Evolutionary conservation across 2,113 vertebrate genomes (phyloP).

Genomic region (Oreocharis arfaki): DNA sequence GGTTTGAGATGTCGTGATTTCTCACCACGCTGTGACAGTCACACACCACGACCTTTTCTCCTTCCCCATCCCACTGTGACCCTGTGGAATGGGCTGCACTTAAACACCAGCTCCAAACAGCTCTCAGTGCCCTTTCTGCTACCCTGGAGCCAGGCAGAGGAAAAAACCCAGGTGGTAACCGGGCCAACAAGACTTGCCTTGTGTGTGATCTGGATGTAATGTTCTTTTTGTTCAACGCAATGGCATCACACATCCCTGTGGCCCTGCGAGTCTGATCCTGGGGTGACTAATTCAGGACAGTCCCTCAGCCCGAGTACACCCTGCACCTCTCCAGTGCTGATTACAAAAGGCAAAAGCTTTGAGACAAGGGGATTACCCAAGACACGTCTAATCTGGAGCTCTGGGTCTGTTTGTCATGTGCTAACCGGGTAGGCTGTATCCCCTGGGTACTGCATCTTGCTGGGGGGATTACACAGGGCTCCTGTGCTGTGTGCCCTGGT

Average conservation of each 20-base stretch:
- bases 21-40: not conserved
- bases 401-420: not conserved
- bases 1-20: not conserved
- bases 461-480: not conserved
- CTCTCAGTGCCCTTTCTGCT: not conserved
- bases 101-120: not conserved
- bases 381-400: not conserved
- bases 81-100: not conserved
- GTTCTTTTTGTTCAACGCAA: not conserved
- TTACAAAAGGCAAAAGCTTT: constrained; percentile 30
- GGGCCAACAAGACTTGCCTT: not conserved
- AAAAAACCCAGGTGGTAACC: not conserved
- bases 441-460: not conserved
- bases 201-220: not conserved
- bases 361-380: constrained; percentile 29
- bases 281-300: constrained; percentile 42
- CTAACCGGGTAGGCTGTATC: not conserved
- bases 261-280: not conserved
- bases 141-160: not conserved
- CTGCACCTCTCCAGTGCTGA: not conserved
- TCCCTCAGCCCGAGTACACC: not conserved
- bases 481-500: not conserved
- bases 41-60: not conserved
- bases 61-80: rapidly evolving
- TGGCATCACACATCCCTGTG: not conserved